Percentiles rank a stretch among this genome's conserved stretches.
These are phyloP conservation scores for Drosophila sulfurigaster DNA, from an alignment of 1,140 invertebrate genomes.

Conservation along the genomic window DNA sequence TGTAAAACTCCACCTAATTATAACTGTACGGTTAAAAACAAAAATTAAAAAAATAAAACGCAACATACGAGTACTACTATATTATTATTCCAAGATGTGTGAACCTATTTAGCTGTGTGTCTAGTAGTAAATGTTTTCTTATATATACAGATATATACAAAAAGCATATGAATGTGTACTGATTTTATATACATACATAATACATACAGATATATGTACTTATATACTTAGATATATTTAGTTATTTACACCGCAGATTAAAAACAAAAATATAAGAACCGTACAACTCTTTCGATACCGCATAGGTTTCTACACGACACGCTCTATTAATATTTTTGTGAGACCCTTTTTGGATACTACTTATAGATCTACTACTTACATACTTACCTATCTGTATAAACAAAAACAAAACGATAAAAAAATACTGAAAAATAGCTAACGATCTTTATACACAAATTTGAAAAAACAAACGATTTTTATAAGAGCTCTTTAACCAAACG, in stretches of 20 bases:
- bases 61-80: not conserved
- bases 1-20: slow-evolving; percentile 45
- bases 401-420: not conserved
- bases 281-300: slow-evolving; percentile 45
- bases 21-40: slow-evolving; percentile 48
- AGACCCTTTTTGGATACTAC: slow-evolving; percentile 66
- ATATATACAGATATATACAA: slow-evolving; percentile 60
- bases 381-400: slow-evolving; percentile 7
- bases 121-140: slow-evolving; percentile 58
- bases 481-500: slow-evolving; percentile 27
- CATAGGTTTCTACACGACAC: slow-evolving; percentile 63
- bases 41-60: slow-evolving; percentile 20
- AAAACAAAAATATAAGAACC: slow-evolving; percentile 15
- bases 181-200: slow-evolving; percentile 68
- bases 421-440: slow-evolving; percentile 30
- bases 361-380: slow-evolving; percentile 39
- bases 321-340: slow-evolving; percentile 77
- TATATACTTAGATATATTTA: slow-evolving; percentile 53
- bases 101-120: slow-evolving; percentile 39
- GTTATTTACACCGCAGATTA: slow-evolving; percentile 53
- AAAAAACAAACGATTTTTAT: slow-evolving; percentile 33
- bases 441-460: slow-evolving; percentile 31
- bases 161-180: slow-evolving; percentile 74
- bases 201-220: slow-evolving; percentile 52
- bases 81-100: slow-evolving; percentile 38